Evolutionary conservation across 2,888 invertebrate genomes (phyloP), one percentile per base, ranked within the genome.

Genomic region (Mallateleia sp.): DNA sequence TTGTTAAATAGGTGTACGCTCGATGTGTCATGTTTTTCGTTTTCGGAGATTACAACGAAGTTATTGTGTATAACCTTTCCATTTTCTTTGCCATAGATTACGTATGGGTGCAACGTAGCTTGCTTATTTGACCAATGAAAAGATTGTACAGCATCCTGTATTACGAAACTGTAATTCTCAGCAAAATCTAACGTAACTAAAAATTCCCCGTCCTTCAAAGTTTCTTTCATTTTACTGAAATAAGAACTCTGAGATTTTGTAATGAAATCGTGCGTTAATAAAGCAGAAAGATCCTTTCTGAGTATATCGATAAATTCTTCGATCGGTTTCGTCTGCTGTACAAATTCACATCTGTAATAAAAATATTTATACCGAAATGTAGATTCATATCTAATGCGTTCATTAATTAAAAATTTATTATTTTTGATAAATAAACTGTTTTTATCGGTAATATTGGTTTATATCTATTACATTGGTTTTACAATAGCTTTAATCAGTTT

Each of bases 21-120:
- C 25, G 22, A 20, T 22, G 66, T 38, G 14, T 77, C 56, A 28
- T 77, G 66, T 52, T 77, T 71, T 58, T 71, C 56, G 24, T 71
- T 38, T 54, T 69, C 69, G 22, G 69, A 69, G 9, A 67, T 67
- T 2, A 52, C 32, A 32, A 34, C 67, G 15, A 50, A 67, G 14
- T 50, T 50, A 8, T 69, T 22, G 34, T 54, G 54, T 22, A 11
- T n/a, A 24, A 67, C 6, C 38, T 71, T 56, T 45, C 20, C 58
- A 45, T 71, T 32, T 11, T 32, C 5, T 32, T 50, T 47, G 32
- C 15, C 20, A 32, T 66, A 66, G 15, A 50, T 28, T n/a, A 47
- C 66, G 50, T 66, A 66, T 2, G 66, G 47, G 18, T 66, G 50
- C 11, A 66, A 18, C n/a, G 66, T 66, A 11, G 66, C 66, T 20